Evolutionary conservation across 2,888 invertebrate genomes (phyloP).

Genomic region (Cataglyphis albicans): DNA sequence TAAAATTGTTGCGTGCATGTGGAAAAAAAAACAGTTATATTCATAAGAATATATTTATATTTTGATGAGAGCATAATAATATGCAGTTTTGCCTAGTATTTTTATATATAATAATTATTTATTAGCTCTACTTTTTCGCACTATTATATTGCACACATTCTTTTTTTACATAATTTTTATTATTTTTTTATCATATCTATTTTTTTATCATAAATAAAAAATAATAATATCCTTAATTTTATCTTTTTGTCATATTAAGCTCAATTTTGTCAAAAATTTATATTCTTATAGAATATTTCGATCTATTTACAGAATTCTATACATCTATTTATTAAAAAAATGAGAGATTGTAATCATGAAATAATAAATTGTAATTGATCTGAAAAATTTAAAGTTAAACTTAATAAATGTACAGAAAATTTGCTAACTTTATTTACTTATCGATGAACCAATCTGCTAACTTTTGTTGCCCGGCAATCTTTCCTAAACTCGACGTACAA

Average conservation of each 20-base stretch:
- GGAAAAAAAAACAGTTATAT: not conserved
- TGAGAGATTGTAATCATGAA: not conserved
- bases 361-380: not conserved
- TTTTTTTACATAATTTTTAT: not conserved
- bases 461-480: conserved; percentile 25
- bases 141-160: not conserved
- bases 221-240: not conserved
- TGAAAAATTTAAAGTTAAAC: conserved; percentile 7
- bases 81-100: not conserved
- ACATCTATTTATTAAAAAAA: conserved; percentile 4
- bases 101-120: not conserved
- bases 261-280: not conserved
- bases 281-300: not conserved
- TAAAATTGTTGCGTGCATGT: not conserved
- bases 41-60: not conserved
- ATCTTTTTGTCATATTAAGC: not conserved
- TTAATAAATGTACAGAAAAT: not conserved
- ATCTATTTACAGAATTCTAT: not conserved
- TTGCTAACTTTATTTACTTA: conserved; percentile 32
- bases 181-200: not conserved
- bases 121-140: not conserved
- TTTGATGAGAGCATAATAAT: not conserved
- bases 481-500: conserved; percentile 33
- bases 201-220: not conserved
- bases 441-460: conserved; percentile 40